Percentiles rank a stretch among this genome's conserved stretches.
phyloP scores from a whole-genome alignment of 2,113 vertebrate species.

The Pelusios castaneus region DNA sequence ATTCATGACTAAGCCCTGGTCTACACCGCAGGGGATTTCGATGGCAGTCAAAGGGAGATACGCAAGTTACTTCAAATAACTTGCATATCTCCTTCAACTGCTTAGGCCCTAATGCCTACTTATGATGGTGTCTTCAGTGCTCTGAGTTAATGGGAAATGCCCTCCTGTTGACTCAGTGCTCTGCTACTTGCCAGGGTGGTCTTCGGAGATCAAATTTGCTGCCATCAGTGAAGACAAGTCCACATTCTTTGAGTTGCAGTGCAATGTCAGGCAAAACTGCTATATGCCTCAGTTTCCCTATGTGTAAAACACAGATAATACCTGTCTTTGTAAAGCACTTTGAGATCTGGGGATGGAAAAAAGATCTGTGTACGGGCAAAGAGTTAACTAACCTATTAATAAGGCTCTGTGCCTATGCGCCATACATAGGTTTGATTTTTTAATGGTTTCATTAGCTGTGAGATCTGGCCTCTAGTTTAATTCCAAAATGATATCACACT shows the following conservation, averaged over 20 bases:
- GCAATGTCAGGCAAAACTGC: neutral
- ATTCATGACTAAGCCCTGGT: neutral
- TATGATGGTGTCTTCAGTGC: too few species aligned
- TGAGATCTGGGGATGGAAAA: neutral
- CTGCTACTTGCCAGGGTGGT: too few species aligned
- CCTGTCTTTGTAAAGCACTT: neutral
- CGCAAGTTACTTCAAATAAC: too few species aligned
- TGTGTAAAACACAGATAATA: neutral
- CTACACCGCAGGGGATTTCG: too few species aligned
- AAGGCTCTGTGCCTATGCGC: neutral
- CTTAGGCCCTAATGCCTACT: too few species aligned
- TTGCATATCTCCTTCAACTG: too few species aligned
- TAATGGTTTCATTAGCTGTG: neutral
- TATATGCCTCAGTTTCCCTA: neutral
- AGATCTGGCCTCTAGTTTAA: neutral
- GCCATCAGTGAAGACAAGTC: too few species aligned
- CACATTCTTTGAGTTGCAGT: neutral
- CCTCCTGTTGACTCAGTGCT: too few species aligned
- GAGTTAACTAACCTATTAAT: neutral
- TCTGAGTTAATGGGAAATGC: too few species aligned
- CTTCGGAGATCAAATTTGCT: too few species aligned
- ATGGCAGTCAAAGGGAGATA: too few species aligned
- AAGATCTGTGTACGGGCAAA: neutral
- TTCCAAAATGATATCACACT: neutral
- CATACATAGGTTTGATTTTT: neutral